Conservation (phyloP, 2,797 vertebrate genomes). For the Poecilia velifera region DNA sequence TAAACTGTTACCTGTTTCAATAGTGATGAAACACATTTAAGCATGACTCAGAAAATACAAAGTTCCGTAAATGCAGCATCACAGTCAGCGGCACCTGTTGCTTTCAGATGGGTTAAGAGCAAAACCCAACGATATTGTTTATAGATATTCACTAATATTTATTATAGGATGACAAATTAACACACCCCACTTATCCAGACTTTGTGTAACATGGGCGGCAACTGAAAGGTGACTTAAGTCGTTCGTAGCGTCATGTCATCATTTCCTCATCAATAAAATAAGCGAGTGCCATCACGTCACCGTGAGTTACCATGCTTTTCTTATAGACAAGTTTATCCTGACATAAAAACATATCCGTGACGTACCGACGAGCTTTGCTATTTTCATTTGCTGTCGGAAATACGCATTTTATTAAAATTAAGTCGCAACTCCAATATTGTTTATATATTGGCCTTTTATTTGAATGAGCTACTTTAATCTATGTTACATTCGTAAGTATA, state of each 20-base stretch:
- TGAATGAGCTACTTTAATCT: background rate
- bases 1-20: background rate
- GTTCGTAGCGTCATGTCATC: background rate
- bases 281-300: background rate
- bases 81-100: conserved; percentile 57
- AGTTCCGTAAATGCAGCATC: conserved; percentile 35
- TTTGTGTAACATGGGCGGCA: background rate
- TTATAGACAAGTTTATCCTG: background rate
- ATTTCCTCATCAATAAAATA: conserved; percentile 31
- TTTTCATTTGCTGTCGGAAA: conserved; percentile 2
- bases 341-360: background rate
- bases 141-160: background rate
- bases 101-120: background rate
- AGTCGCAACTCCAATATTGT: background rate
- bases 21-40: background rate
- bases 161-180: background rate
- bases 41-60: background rate
- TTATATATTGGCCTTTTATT: background rate
- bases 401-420: background rate
- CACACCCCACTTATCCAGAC: background rate
- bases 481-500: background rate
- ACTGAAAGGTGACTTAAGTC: background rate
- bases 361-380: conserved; percentile 19
- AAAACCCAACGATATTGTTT: background rate
- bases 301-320: background rate